phyloP scores from a whole-genome alignment of 2,888 invertebrate genomes.

The Nasonia oneida region DNA sequence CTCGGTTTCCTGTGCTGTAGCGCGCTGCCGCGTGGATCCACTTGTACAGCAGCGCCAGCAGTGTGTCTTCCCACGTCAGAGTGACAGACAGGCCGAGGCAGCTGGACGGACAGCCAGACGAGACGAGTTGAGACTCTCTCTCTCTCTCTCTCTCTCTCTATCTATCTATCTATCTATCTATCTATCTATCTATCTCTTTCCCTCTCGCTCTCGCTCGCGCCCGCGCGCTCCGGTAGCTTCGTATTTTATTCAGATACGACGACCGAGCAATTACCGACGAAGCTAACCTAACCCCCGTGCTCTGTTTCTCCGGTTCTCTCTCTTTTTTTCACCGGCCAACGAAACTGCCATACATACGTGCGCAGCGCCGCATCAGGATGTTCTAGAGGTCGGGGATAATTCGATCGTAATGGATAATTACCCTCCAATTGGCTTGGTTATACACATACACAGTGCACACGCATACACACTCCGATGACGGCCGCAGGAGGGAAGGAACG shows the following conservation, averaged over 20 bases:
- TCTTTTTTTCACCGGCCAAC: neutral
- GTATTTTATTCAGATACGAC: constrained; percentile 78
- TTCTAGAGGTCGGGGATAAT: constrained; percentile 71
- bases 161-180: constrained; percentile 16
- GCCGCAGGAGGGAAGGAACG: constrained; percentile 56
- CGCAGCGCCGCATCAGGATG: constrained; percentile 70
- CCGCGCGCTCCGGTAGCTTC: constrained; percentile 71
- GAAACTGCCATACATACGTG: neutral
- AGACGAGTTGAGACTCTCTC: constrained; percentile 66
- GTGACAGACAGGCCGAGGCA: constrained; percentile 77
- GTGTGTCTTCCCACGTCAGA: constrained; percentile 79
- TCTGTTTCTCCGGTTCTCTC: constrained; percentile 7
- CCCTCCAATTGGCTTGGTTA: constrained; percentile 66
- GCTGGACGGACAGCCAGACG: constrained; percentile 73
- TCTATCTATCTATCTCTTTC: constrained; percentile 36
- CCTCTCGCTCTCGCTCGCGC: neutral
- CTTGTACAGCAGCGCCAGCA: constrained; percentile 61
- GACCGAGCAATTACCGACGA: constrained; percentile 78
- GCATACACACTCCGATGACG: constrained; percentile 62
- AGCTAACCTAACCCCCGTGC: constrained; percentile 55
- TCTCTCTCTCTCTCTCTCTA: constrained; percentile 39
- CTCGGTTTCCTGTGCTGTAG: constrained; percentile 62
- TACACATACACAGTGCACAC: neutral
- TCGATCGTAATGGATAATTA: constrained; percentile 77
- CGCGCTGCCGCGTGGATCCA: constrained; percentile 10